Evolutionary conservation across 2,888 invertebrate species (phyloP), one percentile per base, ranked within the genome.

Genomic region (Lasioglossum lativentre): DNA sequence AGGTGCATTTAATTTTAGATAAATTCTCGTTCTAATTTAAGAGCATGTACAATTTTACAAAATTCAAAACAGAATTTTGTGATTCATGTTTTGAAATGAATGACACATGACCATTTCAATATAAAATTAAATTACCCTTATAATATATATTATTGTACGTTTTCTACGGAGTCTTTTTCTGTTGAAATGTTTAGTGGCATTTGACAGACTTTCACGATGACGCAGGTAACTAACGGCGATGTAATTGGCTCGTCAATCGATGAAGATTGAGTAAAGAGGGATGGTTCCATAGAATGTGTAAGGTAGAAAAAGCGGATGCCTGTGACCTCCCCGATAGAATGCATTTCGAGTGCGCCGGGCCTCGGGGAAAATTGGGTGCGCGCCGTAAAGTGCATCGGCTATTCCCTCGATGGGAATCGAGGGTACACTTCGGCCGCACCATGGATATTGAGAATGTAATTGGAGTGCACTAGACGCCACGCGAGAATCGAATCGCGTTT

Each of bases 271-370:
- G 12, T n/a, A n/a, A 56, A 12, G 56, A 19, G 23, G 52, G 2
- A 23, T 52, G 80, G 80, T 80, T 75, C 76, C 70, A 52, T 34
- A 78, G 82, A 86, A 86, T 82, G 82, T 78, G 86, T 59, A 73
- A 76, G 78, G 79, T 79, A 74, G 76, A 79, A 86, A 86, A 77
- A 77, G 82, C 68, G 59, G 59, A 75, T 86, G 76, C 86, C 82
- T 82, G 86, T 68, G 72, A 56, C 78, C 77, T 68, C 59, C 52
- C 52, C 6, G 42, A 23, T 30, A 66, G 73, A 73, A 79, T 76
- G 75, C 56, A 52, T 68, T 56, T 45, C 45, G 59, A 59, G 73
- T 73, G 73, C 78, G 59, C 71, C 38, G 34, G 52, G 52, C 30
- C 63, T 82, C n/a, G 30, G 63, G 63, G 63, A 63, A 63, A 30